Conservation (phyloP, 2,888 invertebrate genomes). For the Tholera decimalis region DNA sequence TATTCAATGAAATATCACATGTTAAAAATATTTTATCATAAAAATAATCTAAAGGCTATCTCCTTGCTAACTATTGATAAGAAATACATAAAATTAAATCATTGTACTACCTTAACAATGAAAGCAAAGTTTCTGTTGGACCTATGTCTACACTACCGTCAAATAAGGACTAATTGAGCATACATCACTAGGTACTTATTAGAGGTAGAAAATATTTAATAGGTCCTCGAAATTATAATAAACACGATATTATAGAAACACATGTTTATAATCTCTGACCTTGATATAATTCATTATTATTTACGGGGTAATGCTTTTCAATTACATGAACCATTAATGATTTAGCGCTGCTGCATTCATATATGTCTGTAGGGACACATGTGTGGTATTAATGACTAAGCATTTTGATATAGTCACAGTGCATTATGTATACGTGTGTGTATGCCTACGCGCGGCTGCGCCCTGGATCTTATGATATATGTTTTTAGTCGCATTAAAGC, state of each 20-base stretch:
- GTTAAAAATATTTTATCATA: slow-evolving; percentile 48
- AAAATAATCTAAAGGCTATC: slow-evolving; percentile 52
- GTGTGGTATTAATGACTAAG: too few species aligned
- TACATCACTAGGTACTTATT: slow-evolving; percentile 55
- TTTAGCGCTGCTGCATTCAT: background rate
- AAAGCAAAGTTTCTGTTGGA: slow-evolving; percentile 60
- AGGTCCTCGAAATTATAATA: slow-evolving; percentile 54
- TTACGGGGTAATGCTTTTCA: slow-evolving; percentile 3
- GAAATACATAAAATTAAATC: slow-evolving; percentile 55
- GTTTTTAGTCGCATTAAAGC: too few species aligned
- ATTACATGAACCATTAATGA: background rate
- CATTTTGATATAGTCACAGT: too few species aligned
- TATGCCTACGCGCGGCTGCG: too few species aligned
- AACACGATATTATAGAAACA: slow-evolving; percentile 19
- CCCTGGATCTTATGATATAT: too few species aligned
- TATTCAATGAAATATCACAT: slow-evolving; percentile 63
- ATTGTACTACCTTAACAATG: slow-evolving; percentile 63
- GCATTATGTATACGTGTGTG: too few species aligned
- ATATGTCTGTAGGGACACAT: too few species aligned
- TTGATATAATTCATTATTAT: slow-evolving; percentile 6
- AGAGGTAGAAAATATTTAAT: slow-evolving; percentile 64
- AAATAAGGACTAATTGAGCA: slow-evolving; percentile 55
- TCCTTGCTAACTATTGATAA: slow-evolving; percentile 66
- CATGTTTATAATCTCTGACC: slow-evolving; percentile 20
- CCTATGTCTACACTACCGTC: slow-evolving; percentile 57